Percentiles rank a stretch among this genome's conserved stretches.
phyloP scores from a whole-genome alignment of 2,888 invertebrate species.

The Stenoptilia bipunctidactyla region DNA sequence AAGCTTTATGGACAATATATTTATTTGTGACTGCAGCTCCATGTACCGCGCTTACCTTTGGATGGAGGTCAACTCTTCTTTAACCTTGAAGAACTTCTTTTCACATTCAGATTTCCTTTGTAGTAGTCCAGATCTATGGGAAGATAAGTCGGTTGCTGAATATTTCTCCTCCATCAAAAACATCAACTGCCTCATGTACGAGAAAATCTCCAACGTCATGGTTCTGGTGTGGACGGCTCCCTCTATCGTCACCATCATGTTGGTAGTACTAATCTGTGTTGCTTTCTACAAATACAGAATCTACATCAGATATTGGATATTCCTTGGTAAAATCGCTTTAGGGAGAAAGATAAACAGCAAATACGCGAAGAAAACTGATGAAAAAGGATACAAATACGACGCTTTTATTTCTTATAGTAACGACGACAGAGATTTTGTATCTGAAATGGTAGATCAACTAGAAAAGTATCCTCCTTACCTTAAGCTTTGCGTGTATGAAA shows the following conservation, averaged over 20 bases:
- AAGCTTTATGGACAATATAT: constrained; percentile 63
- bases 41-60: constrained; percentile 53
- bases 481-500: constrained; percentile 77
- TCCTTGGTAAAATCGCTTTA: constrained; percentile 64
- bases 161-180: constrained; percentile 48
- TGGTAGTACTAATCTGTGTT: constrained; percentile 31
- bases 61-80: constrained; percentile 45
- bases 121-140: constrained; percentile 58
- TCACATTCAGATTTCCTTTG: constrained; percentile 43
- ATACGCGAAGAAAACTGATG: constrained; percentile 21
- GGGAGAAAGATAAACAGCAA: constrained; percentile 45
- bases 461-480: constrained; percentile 72
- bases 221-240: constrained; percentile 51
- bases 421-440: constrained; percentile 73
- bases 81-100: constrained; percentile 37
- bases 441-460: constrained; percentile 70
- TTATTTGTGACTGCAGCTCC: constrained; percentile 64
- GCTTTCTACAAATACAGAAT: constrained; percentile 51
- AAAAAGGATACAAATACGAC: constrained; percentile 60
- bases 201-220: constrained; percentile 46
- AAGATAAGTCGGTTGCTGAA: constrained; percentile 45
- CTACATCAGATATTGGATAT: constrained; percentile 68
- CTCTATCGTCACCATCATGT: constrained; percentile 38
- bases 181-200: constrained; percentile 45
- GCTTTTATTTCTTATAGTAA: constrained; percentile 74